Conservation (phyloP, 1,140 invertebrate species). For the Ceratina australensis region DNA sequence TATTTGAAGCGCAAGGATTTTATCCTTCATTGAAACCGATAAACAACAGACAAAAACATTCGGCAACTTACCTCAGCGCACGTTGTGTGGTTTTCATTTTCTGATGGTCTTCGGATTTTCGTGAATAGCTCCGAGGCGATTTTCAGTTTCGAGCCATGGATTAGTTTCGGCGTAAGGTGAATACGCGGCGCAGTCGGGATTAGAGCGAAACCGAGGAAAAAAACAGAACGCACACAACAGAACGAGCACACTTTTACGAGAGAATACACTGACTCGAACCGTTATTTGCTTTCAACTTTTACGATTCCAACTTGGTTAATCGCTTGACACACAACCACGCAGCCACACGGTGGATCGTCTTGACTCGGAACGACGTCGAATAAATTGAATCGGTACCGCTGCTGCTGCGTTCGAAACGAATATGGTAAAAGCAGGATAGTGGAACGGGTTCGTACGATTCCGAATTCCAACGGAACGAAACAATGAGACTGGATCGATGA, state of each 20-base stretch:
- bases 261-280: slow-evolving; percentile 6
- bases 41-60: neutral
- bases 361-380: neutral
- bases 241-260: neutral
- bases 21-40: too few species aligned
- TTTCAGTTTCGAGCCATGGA: slow-evolving; percentile 35
- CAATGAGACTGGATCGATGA: neutral
- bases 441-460: neutral
- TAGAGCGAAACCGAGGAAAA: neutral
- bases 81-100: slow-evolving; percentile 69
- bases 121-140: neutral
- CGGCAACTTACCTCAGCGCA: slow-evolving; percentile 59
- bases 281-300: neutral
- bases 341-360: too few species aligned
- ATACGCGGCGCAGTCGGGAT: neutral
- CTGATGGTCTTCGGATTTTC: slow-evolving; percentile 8
- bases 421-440: neutral
- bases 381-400: neutral
- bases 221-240: neutral
- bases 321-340: neutral
- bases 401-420: neutral
- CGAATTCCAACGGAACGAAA: neutral
- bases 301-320: neutral
- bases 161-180: neutral
- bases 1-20: too few species aligned